Evolutionary conservation across 2,113 vertebrate genomes (phyloP).

Genomic region (Hemiscyllium ocellatum): DNA sequence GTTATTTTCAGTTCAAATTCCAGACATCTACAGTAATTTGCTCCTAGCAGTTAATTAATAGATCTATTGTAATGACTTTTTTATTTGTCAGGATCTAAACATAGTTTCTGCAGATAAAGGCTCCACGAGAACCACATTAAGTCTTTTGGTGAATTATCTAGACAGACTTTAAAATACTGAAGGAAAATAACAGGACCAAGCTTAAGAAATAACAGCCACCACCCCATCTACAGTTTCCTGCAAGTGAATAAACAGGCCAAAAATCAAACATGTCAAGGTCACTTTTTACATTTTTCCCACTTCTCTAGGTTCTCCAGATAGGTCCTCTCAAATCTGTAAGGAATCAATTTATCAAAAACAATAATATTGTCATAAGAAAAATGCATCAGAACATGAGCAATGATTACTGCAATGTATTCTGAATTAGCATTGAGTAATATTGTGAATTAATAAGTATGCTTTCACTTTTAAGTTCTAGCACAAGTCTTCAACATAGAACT

Average conservation of each 20-base stretch:
- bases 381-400: not conserved
- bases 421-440: not conserved
- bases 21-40: too few relatives aligned
- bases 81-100: not conserved
- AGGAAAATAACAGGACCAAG: not conserved
- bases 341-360: not conserved
- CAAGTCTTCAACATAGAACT: not conserved
- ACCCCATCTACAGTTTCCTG: not conserved
- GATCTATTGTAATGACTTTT: not conserved
- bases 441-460: not conserved
- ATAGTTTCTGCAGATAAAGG: not conserved
- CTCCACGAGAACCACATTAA: not conserved
- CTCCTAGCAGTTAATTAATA: not conserved
- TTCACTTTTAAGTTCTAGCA: not conserved
- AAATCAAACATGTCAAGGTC: too few relatives aligned
- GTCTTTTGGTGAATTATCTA: not conserved
- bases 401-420: not conserved
- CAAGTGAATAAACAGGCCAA: not conserved
- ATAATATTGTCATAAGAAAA: not conserved
- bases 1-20: too few relatives aligned
- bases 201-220: not conserved
- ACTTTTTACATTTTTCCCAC: not conserved
- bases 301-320: not conserved
- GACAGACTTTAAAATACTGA: not conserved
- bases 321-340: not conserved